Base-by-base conservation (phyloP, 2,113 vertebrate species). In the Vulpes vulpes region DNA sequence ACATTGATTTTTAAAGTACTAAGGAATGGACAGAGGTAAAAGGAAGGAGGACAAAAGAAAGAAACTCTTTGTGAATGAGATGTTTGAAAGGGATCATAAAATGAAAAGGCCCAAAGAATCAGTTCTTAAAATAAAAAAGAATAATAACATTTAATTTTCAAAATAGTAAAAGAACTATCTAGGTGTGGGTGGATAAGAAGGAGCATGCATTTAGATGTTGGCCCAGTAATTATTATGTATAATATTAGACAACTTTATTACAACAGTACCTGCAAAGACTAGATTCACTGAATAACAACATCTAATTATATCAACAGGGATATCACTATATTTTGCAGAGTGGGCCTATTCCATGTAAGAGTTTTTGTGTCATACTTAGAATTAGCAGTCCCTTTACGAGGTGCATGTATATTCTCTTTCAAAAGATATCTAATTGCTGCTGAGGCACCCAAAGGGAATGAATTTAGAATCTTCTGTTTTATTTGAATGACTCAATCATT, bases 181-280 rank as follows among this genome's bases (percentile, higher is more conserved):
- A 95, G 23, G 27, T 78, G 85, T 95, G 62, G 59, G 59, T 95
- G 93, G 76, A 57, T 79, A 92, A 89, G 65, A 91, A 96, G n/a
- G 15, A 96, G 1, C 60, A 94, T 22, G 16, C 15, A 93, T 94
- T 96, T 79, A 89, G 67, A 94, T 93, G 60, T 74, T 97, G 89
- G 81, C 16, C 85, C 57, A 94, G 25, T 93, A 94, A 83, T 97
- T 97, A 93, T 82, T 85, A 74, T 87, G 59, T 59, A 80, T 74
- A 86, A 93, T 94, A 84, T 91, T 96, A 97, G 51, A 71, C 51
- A 86, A 90, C 5, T 96, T 95, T 87, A 94, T 96, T 96, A 82
- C 55, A 96, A 96, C 3, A 92, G 85, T 92, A 95, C 19, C 82
- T 95, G 49, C 27, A 86, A 78, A 81, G 14, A 91, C 65, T 69